phyloP scores from a whole-genome alignment of 2,113 vertebrate genomes.

The Pungitius pungitius region DNA sequence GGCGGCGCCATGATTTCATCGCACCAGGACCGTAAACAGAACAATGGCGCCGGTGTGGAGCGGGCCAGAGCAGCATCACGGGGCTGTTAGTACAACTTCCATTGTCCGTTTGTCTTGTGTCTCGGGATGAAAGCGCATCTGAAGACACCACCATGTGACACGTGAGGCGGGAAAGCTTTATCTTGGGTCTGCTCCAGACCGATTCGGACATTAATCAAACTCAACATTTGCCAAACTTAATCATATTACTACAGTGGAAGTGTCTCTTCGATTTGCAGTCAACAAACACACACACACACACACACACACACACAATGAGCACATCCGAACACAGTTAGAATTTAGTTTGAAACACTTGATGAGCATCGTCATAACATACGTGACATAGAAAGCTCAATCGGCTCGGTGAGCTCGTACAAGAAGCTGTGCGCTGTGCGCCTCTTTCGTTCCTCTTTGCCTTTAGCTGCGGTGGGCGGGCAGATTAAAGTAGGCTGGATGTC shows the following conservation, averaged over 20 bases:
- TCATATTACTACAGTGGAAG: not conserved
- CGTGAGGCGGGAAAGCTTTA: not conserved
- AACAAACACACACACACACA: not conserved
- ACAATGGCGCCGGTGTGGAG: not conserved
- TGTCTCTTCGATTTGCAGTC: not conserved
- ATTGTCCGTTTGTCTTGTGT: constrained; percentile 7
- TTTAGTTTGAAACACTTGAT: not conserved
- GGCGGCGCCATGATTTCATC: constrained; percentile 21
- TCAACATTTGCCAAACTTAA: not conserved
- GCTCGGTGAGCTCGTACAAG: not conserved
- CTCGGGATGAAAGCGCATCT: not conserved
- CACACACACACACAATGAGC: not conserved
- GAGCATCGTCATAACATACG: not conserved
- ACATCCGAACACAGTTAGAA: not conserved
- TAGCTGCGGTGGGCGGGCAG: constrained; percentile 32
- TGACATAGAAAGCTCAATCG: not conserved
- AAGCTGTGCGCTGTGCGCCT: constrained; percentile 16
- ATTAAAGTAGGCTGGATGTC: constrained; percentile 18
- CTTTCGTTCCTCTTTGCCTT: constrained; percentile 13
- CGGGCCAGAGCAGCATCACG: not conserved
- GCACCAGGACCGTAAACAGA: not conserved
- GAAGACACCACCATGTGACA: constrained; percentile 15
- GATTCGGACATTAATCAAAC: constrained; percentile 13
- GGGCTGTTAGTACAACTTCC: not conserved
- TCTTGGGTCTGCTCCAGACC: not conserved